These are phyloP conservation scores for Gonatopus flavifemur DNA, from an alignment of 1,140 invertebrate genomes.

Conservation along the genomic window DNA sequence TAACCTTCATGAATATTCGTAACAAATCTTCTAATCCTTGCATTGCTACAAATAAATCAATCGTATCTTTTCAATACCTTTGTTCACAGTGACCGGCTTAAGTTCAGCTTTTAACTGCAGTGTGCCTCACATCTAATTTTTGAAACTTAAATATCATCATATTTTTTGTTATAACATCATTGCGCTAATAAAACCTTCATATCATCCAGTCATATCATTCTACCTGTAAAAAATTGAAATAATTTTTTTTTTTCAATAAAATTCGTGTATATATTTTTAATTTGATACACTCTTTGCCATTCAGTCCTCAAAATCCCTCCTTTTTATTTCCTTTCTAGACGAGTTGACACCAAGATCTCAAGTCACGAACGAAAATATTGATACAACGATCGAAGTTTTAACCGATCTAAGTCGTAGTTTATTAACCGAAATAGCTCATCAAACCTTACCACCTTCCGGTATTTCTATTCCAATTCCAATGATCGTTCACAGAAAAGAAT, in stretches of 20 bases:
- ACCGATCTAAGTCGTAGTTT: slow-evolving; percentile 35
- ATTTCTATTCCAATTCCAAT: slow-evolving; percentile 33
- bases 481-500: slow-evolving; percentile 20
- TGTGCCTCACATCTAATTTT: slow-evolving; percentile 34
- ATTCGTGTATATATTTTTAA: neutral
- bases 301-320: slow-evolving; percentile 2
- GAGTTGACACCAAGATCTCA: slow-evolving; percentile 26
- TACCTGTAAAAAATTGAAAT: slow-evolving; percentile 2
- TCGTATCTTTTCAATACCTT: slow-evolving; percentile 27
- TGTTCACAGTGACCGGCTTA: slow-evolving; percentile 56
- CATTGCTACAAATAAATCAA: slow-evolving; percentile 11
- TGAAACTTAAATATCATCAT: neutral
- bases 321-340: slow-evolving; percentile 29
- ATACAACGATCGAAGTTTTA: slow-evolving; percentile 15
- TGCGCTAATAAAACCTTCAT: neutral
- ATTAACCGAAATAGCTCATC: slow-evolving; percentile 42
- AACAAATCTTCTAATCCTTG: slow-evolving; percentile 10
- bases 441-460: slow-evolving; percentile 46
- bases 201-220: neutral
- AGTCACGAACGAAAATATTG: neutral
- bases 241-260: slow-evolving; percentile 8
- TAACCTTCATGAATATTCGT: slow-evolving; percentile 4
- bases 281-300: neutral
- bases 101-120: slow-evolving; percentile 56
- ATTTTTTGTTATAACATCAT: neutral